These are phyloP conservation scores for Todiramphus saurophagus DNA, from an alignment of 2,113 vertebrate species.

Conservation along the genomic window DNA sequence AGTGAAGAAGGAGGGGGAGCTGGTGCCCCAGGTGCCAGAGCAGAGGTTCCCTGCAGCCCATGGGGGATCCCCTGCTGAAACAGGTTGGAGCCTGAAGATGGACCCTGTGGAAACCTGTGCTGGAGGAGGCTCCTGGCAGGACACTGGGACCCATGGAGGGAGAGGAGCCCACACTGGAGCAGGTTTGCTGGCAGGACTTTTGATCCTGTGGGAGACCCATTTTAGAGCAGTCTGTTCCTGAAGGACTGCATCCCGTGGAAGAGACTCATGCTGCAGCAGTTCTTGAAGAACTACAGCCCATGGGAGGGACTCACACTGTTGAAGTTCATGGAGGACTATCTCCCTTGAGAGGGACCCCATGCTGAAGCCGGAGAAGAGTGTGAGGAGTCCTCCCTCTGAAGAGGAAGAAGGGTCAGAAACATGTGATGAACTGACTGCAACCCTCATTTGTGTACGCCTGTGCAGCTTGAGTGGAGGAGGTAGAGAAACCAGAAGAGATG, in stretches of 20 bases:
- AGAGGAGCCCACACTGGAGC: too few relatives aligned
- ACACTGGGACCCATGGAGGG: too few relatives aligned
- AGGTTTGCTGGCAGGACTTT: neutral
- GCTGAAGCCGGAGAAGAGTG: neutral
- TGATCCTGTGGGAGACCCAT: accelerated
- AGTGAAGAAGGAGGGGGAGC: neutral
- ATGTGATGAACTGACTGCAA: too few relatives aligned
- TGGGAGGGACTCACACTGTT: accelerated
- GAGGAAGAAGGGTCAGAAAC: neutral
- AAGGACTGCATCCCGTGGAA: neutral
- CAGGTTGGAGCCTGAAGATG: too few relatives aligned
- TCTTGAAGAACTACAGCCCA: neutral
- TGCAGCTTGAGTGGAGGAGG: neutral
- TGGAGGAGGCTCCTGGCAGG: too few relatives aligned
- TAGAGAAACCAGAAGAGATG: neutral
- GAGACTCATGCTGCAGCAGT: neutral
- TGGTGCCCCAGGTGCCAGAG: neutral
- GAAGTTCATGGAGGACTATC: neutral
- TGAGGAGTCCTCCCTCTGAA: neutral
- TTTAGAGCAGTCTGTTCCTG: neutral
- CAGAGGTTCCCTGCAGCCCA: neutral
- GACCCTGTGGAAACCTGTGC: too few relatives aligned
- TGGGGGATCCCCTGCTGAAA: too few relatives aligned
- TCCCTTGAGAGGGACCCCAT: neutral
- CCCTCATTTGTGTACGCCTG: accelerated